Conservation (phyloP, 2,113 vertebrate genomes). For the Chaetops frenatus region DNA sequence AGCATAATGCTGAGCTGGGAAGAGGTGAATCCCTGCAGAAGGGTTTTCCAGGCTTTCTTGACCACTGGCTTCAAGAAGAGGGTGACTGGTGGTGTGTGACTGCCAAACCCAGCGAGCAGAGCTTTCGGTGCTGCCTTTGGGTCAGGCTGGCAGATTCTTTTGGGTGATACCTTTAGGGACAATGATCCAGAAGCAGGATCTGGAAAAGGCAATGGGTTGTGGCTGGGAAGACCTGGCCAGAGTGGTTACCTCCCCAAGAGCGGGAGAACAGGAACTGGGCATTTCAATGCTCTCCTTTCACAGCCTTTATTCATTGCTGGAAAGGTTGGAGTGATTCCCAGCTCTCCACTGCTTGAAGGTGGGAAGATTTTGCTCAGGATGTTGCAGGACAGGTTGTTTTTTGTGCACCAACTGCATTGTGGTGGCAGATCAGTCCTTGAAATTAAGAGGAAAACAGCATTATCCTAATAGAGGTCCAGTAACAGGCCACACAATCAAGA, state of each 20-base stretch:
- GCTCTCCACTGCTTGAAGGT: not conserved
- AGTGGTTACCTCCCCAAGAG: not conserved
- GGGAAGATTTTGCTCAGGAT: not conserved
- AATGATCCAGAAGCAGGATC: not conserved
- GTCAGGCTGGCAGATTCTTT: not conserved
- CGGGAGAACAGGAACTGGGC: not conserved
- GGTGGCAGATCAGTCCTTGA: not conserved
- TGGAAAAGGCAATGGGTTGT: not conserved
- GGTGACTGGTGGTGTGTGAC: not conserved
- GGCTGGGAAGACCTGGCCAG: not conserved
- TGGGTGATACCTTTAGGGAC: not conserved
- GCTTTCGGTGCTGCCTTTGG: not conserved
- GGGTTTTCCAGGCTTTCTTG: not conserved
- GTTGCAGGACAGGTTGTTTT: not conserved
- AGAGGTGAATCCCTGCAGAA: not conserved
- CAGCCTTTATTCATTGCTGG: not conserved
- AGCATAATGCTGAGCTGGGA: fast-evolving
- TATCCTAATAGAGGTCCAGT: not conserved
- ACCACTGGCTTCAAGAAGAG: not conserved
- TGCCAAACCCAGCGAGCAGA: fast-evolving
- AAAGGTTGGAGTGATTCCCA: not conserved
- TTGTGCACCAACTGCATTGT: fast-evolving
- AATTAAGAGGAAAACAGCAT: not conserved
- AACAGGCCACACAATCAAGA: not conserved
- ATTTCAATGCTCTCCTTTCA: not conserved